Conservation (phyloP, 2,797 vertebrate genomes). For the Clarias laeviceps region DNA sequence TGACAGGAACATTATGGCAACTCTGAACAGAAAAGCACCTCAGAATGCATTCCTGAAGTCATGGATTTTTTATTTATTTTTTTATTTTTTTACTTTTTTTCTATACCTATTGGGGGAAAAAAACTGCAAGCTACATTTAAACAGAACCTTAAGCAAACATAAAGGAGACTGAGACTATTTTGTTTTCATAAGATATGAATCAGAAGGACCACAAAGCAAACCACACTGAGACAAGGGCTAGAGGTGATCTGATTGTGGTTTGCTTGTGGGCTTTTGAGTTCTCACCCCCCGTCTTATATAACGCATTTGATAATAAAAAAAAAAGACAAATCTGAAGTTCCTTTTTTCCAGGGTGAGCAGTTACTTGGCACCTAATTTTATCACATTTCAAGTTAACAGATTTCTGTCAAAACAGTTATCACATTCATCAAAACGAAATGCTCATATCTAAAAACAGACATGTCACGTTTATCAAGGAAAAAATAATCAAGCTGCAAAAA, state of each 20-base stretch:
- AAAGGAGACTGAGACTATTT: not conserved
- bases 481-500: not conserved
- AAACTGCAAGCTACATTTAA: not conserved
- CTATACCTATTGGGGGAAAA: too few relatives aligned
- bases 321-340: not conserved
- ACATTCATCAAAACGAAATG: not conserved
- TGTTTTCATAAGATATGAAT: constrained; percentile 1
- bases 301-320: not conserved
- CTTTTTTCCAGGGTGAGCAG: too few relatives aligned
- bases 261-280: constrained; percentile 1
- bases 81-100: not conserved
- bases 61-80: not conserved
- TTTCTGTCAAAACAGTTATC: not conserved
- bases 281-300: not conserved
- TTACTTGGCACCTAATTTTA: too few relatives aligned
- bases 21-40: not conserved
- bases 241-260: not conserved
- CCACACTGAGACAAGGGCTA: not conserved
- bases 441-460: not conserved
- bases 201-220: not conserved
- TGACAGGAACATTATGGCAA: not conserved
- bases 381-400: not conserved
- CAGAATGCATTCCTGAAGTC: not conserved
- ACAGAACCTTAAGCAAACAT: not conserved
- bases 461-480: not conserved